Evolutionary conservation across 2,888 invertebrate species (phyloP), one percentile per base, ranked within the genome.

Genomic region (Yponomeuta sedellus): DNA sequence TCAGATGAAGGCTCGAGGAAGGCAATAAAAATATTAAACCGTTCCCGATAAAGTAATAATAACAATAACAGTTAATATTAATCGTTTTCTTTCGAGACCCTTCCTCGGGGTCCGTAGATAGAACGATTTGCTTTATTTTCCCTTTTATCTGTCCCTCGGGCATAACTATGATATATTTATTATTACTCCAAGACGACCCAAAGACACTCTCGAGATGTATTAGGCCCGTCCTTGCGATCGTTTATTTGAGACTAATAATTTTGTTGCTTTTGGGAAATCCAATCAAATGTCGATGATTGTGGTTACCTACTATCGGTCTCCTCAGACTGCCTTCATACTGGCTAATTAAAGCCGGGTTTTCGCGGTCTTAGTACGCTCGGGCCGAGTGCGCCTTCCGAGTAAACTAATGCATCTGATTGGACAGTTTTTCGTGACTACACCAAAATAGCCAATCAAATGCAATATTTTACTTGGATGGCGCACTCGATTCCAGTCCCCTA

Each of bases 61-160:
- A 88, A 89, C 88, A 82, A 85, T 89, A 86, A 86, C 86, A 88
- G 89, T 90, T 90, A 89, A 91, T 90, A 90, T 90, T 90, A 91
- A 91, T 90, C 88, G 90, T 79, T 91, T 88, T 90, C 90, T 90
- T 88, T 83, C 82, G 75, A 78, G 86, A 85, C 90, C 90, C 89
- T 87, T 88, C 87, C 83, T 78, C 73, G 75, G 74, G 75, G 67
- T 66, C 34, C 66, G n/a, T 44, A n/a, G 22, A 39, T 28, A 58
- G 61, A 34, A 76, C 83, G 87, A 84, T 88, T 89, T 88, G 85
- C 81, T 88, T 88, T 89, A 88, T 90, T 88, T 88, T 86, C 87
- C 86, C 85, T 84, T 82, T 81, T 85, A 90, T 90, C 83, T 78
- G 82, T 82, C 90, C 82, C 88, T 70, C 40, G 82, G 77, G 88